Conservation (phyloP, 2,113 vertebrate species). For the Himantopus leucocephalus region DNA sequence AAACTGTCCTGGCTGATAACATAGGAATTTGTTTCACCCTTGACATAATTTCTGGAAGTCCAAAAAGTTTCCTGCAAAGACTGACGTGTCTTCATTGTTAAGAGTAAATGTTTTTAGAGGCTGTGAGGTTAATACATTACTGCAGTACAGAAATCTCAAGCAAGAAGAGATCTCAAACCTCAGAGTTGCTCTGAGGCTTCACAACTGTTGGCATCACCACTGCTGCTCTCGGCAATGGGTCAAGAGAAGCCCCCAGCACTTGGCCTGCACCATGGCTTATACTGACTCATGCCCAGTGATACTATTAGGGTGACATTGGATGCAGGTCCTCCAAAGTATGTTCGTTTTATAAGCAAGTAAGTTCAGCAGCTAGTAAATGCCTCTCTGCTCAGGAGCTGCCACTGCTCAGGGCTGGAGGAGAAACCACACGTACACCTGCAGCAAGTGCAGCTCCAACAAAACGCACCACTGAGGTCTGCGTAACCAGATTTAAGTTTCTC, state of each 20-base stretch:
- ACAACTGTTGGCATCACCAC: neutral
- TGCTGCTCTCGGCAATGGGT: no score
- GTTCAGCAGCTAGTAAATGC: neutral
- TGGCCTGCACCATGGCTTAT: fast-evolving
- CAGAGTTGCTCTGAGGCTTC: neutral
- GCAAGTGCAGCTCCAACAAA: neutral
- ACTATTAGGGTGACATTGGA: fast-evolving
- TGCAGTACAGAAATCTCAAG: neutral
- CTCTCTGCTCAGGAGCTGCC: neutral
- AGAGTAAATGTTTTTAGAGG: neutral
- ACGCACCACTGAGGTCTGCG: fast-evolving
- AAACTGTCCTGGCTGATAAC: neutral
- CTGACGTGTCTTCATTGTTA: neutral
- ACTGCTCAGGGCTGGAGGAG: neutral
- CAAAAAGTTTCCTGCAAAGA: neutral
- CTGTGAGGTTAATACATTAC: neutral
- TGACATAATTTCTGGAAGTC: neutral
- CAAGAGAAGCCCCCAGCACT: no score
- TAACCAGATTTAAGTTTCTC: neutral
- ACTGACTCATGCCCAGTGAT: neutral
- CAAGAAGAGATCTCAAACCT: neutral
- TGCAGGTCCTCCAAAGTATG: neutral
- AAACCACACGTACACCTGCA: neutral
- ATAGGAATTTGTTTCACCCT: neutral
- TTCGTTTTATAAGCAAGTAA: neutral